Evolutionary conservation across 92 coral and sea anemone genomes (phyloP), one percentile per base, ranked within the genome.

Genomic region (Epizoanthus ramosus): DNA sequence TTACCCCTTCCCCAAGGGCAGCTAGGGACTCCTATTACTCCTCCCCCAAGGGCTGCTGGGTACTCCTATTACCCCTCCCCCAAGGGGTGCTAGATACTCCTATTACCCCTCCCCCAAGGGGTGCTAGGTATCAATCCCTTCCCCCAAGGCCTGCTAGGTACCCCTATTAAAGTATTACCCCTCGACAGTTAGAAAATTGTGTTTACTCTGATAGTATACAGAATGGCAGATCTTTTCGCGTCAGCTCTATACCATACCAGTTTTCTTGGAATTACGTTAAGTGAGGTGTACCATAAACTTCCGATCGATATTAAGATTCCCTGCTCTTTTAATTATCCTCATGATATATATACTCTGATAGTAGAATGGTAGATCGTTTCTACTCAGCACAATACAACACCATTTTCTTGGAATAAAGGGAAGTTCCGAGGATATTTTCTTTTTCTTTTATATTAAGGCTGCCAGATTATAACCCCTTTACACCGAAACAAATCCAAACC

Each of bases 381-480:
- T 63, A 83, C 54, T 83, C 85, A 24, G 85, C 80, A 4, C 24
- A 87, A 45, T 68, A 90, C 84, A 83, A 84, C 71, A 76, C 84
- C 74, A 90, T 91, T 73, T 90, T 75, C 80, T 90, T 59, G 93
- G 93, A 43, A 91, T 90, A n/a, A 83, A 91, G 91, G 93, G 84
- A 80, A 79, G 59, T 18, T 2, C 2, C 31, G 31, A 37, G 50
- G 72, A 7, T 59, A 43, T 5, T 28, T 28, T 28, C 31, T 28
- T 28, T 28, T 6, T 2, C 0, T 43, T 9, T 9, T 1, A 43
- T n/a, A 61, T 61, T 5, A 61, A 61, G 28, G 2, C 31, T 15
- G 67, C 6, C 25, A 28, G 31, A 24, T 61, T 5, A 12, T 28
- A 28, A 28, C 31, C 31, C 31, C 31, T 28, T 28, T 2, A 0